Base-by-base conservation (phyloP, 2,113 vertebrate species). In the Alosa alosa region DNA sequence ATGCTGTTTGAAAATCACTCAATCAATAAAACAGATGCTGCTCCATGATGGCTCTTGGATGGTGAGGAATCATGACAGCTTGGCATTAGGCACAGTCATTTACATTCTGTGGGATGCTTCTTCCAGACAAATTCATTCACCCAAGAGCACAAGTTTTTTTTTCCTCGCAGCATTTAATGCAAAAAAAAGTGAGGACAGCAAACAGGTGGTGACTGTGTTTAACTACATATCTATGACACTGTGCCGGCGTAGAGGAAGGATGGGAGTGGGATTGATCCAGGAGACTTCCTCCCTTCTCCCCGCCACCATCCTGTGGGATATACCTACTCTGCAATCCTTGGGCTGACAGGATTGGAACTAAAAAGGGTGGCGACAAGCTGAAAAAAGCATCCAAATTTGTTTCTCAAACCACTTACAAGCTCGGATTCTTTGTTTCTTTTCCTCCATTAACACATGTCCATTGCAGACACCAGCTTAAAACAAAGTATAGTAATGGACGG, bases 21-120 rank as follows among this genome's bases (percentile, higher is more conserved):
- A 68, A 68, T 68, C 64, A 68, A 68, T 68, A 68, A 68, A 68
- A 68, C 64, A 68, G 64, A 68, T 68, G 22, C 64, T 68, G 6
- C 64, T 31, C 8, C 64, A 25, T 10, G 64, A 25, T 9, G 64
- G 64, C n/a, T 31, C n/a, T 52, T 68, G 64, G 64, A 31, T 25
- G 64, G 64, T 31, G 25, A 68, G 25, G 64, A 68, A 25, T 31
- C 0, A 68, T 68, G 64, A 68, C 64, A 31, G 64, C 64, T 31
- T 31, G n/a, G 25, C n/a, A 31, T 68, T 31, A 68, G 25, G n/a
- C n/a, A 68, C 25, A 31, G 25, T n/a, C 64, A 68, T 68, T 68
- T 31, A 2, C 64, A 68, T 31, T 68, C 64, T 25, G 60, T 64
- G 6, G 9, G 60, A 64, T 64, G 60, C 57, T 64, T 1, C 60